Evolutionary conservation across 2,888 invertebrate genomes (phyloP), one percentile per base, ranked within the genome.

Genomic region (Drosophila mimica): DNA sequence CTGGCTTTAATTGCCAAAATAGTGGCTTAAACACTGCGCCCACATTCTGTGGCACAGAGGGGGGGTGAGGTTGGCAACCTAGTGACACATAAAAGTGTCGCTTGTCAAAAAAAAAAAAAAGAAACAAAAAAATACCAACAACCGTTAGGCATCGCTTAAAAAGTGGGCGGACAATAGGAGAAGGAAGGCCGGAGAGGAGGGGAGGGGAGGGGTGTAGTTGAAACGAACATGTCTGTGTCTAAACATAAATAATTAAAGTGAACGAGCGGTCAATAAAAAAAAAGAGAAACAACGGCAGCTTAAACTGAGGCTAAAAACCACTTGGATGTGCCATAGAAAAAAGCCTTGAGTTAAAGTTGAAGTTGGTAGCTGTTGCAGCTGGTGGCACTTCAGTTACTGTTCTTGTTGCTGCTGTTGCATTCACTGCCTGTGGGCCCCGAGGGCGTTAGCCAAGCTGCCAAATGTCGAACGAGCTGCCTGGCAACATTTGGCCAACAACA

Each of bases 61-160:
- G 11, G 11, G 38, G 20, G 54, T 46, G 49, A 61, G 59, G 54
- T 49, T 59, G 73, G 66, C 83, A 81, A 77, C 89, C 85, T 72
- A 89, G 83, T 88, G 89, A 88, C 89, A 88, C 80, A 88, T 85
- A 77, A 88, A 88, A 83, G 81, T 87, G 78, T 83, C 77, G 83
- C 82, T 76, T 82, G 84, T 81, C 85, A 81, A 53, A 31, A 31
- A 77, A 65, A 60, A 60, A 56, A 63, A 49, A 57, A 63, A 40
- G 40, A 65, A 31, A 58, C 33, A 13, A 9, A 13, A 20, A 49
- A 33, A 46, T 13, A 40, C 34, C 49, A 66, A 71, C n/a, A 53
- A 76, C 77, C 73, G 81, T 82, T 81, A 81, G 57, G 52, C 33
- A 38, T 66, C 33, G 53, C 54, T 56, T n/a, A 11, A 57, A 33